Evolutionary conservation across 1,140 invertebrate species (phyloP), one percentile per base, ranked within the genome.

Genomic region (Papilio polyxenes): DNA sequence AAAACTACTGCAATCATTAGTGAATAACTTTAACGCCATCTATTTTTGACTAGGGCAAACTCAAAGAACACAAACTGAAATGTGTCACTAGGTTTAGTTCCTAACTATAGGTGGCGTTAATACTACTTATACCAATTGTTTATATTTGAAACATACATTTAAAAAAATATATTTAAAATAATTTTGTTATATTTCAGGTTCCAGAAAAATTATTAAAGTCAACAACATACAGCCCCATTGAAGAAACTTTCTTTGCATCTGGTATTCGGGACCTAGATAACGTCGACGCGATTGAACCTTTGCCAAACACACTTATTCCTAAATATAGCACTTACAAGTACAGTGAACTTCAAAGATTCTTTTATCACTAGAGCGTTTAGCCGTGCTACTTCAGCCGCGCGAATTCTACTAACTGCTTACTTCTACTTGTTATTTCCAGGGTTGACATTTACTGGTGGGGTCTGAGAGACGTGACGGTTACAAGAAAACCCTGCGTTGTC

Each of bases 371-470:
- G n/a, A 15, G 6, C 53, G 4, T 6, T 2, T 17, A 56, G 15
- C 17, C 49, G 49, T 44, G 40, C 40, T 44, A 44, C 3, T 44
- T 44, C 2, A 56, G 15, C 17, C 11, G 4, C 11, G 49, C 11
- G 49, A 13, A 0, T 51, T 13, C 49, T 51, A 51, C 11, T 51
- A 13, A 13, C 11, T 4, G 49, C 11, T 13, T 40, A 75, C 82
- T 65, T 9, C 81, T 75, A 44, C 51, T 44, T 49, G 81, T 85
- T 75, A 78, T 83, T 82, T 91, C 86, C 82, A 95, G 92, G 82
- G 86, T 96, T 3, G 96, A 96, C 82, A 92, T 96, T 7, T 95
- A 96, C 78, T 96, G 96, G 90, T 96, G 96, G 96, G 96, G 96
- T 20, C 89, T 96, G 0, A 89, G 96, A 31, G 93, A 96, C 74